Evolutionary conservation across 2,888 invertebrate species (phyloP).

Genomic region (Agriopis marginaria): DNA sequence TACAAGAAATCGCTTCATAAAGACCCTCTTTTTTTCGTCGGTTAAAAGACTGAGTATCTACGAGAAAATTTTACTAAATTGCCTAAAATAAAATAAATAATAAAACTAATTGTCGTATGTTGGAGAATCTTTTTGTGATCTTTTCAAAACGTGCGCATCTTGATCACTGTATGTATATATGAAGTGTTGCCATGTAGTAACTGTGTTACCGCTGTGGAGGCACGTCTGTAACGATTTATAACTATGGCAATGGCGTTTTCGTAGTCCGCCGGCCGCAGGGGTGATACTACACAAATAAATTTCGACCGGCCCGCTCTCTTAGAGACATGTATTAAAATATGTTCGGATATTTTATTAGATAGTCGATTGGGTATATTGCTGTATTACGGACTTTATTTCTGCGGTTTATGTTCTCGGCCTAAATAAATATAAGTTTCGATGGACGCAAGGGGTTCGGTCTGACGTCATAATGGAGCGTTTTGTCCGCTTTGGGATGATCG

Average conservation of each 20-base stretch:
- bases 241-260: constrained; percentile 71
- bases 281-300: constrained; percentile 78
- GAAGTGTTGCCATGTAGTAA: constrained; percentile 46
- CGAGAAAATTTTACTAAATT: no score
- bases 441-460: constrained; percentile 34
- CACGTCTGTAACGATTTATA: constrained; percentile 75
- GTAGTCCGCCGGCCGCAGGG: constrained; percentile 65
- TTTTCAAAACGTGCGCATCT: background rate
- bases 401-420: constrained; percentile 44
- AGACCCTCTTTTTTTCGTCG: no score
- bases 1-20: no score
- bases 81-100: no score
- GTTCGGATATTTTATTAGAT: constrained; percentile 72
- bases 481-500: constrained; percentile 36
- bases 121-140: background rate
- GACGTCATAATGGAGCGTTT: constrained; percentile 38
- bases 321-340: constrained; percentile 71
- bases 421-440: constrained; percentile 45
- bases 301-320: constrained; percentile 67
- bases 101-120: background rate
- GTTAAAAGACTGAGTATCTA: no score
- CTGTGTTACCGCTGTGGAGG: constrained; percentile 55
- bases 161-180: constrained; percentile 5
- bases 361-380: constrained; percentile 62
- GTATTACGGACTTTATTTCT: constrained; percentile 51